Percentiles rank a stretch among this genome's conserved stretches.
Conservation (phyloP, 2,797 vertebrate genomes). For the Mergus octosetaceus region DNA sequence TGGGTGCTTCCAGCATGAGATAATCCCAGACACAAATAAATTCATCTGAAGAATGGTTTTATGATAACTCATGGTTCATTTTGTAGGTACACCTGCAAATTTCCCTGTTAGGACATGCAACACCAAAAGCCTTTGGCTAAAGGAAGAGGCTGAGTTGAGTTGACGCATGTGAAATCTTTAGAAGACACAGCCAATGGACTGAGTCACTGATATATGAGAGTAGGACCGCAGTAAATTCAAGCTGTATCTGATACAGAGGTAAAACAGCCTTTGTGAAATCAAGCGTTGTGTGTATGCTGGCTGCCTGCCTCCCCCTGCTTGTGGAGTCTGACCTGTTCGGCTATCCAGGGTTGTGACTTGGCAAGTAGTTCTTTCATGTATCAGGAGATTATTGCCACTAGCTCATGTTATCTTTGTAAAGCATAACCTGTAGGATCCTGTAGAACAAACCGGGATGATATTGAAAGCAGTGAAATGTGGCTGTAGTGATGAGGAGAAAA, state of each 20-base stretch:
- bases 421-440: slow-evolving; percentile 15
- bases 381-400: background rate
- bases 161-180: background rate
- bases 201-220: background rate
- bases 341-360: background rate
- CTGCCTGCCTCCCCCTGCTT: background rate
- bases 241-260: background rate
- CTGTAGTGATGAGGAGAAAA: slow-evolving; percentile 17
- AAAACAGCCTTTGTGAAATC: slow-evolving; percentile 2
- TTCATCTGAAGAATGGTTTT: background rate
- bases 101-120: background rate
- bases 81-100: background rate
- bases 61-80: background rate
- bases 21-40: background rate
- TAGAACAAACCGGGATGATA: slow-evolving; percentile 34
- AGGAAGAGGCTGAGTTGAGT: background rate
- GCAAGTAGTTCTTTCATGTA: background rate
- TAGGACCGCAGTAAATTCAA: background rate
- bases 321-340: background rate
- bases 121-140: background rate
- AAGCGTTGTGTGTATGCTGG: background rate
- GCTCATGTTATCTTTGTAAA: slow-evolving; percentile 33
- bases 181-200: background rate
- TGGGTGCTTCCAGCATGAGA: background rate
- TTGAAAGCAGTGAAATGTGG: slow-evolving; percentile 35